Conservation (phyloP, 2,797 vertebrate species). For the Agapornis canus region DNA sequence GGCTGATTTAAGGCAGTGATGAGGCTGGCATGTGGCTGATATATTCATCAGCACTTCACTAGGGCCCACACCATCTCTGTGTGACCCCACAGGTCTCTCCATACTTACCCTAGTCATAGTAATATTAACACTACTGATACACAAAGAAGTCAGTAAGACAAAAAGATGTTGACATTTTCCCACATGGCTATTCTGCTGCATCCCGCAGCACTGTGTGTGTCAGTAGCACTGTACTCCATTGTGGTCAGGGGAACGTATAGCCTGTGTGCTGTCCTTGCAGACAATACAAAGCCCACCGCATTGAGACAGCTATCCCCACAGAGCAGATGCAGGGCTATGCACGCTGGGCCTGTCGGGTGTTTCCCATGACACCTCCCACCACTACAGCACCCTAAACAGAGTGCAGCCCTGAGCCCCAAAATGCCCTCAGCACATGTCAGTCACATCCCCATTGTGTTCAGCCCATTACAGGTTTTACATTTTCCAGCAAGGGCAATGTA, state of each 20-base stretch:
- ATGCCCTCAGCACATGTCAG: neutral
- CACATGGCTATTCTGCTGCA: neutral
- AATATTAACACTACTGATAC: rapidly evolving
- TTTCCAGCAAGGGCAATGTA: conserved; percentile 22
- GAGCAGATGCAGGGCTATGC: neutral
- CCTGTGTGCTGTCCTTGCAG: neutral
- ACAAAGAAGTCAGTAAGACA: neutral
- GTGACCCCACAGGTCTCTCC: neutral
- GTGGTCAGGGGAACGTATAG: rapidly evolving
- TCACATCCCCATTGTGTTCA: conserved; percentile 13
- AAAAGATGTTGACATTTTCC: neutral
- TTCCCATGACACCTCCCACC: rapidly evolving
- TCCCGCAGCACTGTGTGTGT: neutral
- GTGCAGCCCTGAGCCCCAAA: neutral
- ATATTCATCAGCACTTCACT: neutral
- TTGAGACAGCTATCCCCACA: rapidly evolving
- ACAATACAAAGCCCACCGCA: rapidly evolving
- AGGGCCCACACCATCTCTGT: neutral
- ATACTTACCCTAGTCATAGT: neutral
- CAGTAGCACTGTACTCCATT: neutral
- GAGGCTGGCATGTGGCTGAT: neutral
- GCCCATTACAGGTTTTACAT: conserved; percentile 38
- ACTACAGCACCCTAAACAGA: neutral
- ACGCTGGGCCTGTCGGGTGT: neutral
- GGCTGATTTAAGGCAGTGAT: neutral